Percentiles rank a stretch among this genome's conserved stretches.
Evolutionary conservation across 2,888 invertebrate species (phyloP).

Genomic region (Amitus sp.): DNA sequence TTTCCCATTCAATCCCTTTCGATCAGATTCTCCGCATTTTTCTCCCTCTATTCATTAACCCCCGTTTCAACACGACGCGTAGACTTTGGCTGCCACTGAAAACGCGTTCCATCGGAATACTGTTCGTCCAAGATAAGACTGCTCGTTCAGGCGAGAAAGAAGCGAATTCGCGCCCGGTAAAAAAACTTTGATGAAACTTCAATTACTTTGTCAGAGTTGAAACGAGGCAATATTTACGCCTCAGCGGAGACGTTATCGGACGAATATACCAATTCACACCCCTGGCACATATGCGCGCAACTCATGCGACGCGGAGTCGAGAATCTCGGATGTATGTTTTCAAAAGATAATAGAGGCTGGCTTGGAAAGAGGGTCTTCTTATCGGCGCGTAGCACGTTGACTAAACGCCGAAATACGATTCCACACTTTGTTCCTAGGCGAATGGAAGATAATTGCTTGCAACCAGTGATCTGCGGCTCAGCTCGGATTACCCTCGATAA

Average conservation of each 20-base stretch:
- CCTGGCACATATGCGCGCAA: conserved; percentile 22
- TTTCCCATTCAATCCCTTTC: conserved; percentile 33
- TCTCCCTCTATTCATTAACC: conserved; percentile 42
- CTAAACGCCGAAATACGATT: conserved; percentile 60
- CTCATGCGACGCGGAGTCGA: conserved; percentile 18
- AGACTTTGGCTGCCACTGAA: conserved; percentile 23
- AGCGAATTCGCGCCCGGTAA: conserved; percentile 11
- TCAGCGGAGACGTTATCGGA: not conserved
- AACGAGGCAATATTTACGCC: not conserved
- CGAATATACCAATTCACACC: conserved; percentile 14
- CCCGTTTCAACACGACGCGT: conserved; percentile 46
- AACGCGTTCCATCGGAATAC: conserved; percentile 52
- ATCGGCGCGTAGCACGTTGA: conserved; percentile 56
- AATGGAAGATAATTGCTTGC: conserved; percentile 53
- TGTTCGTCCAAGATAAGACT: conserved; percentile 59
- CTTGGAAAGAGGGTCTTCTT: conserved; percentile 46
- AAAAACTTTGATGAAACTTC: not conserved
- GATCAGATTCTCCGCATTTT: conserved; percentile 27
- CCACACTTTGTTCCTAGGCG: conserved; percentile 54
- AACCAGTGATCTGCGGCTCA: conserved; percentile 38
- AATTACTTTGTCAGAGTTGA: not conserved
- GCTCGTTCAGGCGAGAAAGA: no score
- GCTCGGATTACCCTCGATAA: conserved; percentile 37
- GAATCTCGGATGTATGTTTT: conserved; percentile 31
- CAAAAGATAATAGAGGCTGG: conserved; percentile 24